phyloP scores from a whole-genome alignment of 2,888 invertebrate species.

The Tethea ocularis region DNA sequence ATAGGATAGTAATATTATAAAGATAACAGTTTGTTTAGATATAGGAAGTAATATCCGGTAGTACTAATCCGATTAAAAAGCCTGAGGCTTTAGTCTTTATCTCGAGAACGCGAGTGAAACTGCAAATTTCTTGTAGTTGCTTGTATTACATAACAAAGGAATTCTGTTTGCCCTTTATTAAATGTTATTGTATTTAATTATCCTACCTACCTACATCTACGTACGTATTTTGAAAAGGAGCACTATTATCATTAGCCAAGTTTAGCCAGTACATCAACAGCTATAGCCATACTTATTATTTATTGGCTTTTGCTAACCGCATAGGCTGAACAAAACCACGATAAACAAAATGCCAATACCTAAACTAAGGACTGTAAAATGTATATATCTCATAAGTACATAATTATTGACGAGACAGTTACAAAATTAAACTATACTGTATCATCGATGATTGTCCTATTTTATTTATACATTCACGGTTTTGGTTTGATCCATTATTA shows the following conservation, averaged over 20 bases:
- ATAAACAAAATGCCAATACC: slow-evolving; percentile 1
- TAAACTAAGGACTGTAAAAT: not conserved
- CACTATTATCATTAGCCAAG: not conserved
- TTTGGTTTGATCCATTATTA: not conserved
- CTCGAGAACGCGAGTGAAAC: too few species aligned
- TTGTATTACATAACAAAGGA: not conserved
- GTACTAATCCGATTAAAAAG: too few species aligned
- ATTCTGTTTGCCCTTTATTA: not conserved
- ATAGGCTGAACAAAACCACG: not conserved
- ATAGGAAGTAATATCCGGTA: too few species aligned
- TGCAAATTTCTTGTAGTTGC: too few species aligned
- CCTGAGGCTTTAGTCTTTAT: too few species aligned
- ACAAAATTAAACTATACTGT: not conserved
- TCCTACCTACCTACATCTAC: not conserved
- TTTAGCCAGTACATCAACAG: too few species aligned
- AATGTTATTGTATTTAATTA: not conserved
- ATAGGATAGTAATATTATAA: too few species aligned
- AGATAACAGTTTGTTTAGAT: too few species aligned
- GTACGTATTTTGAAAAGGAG: not conserved
- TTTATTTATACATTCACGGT: not conserved
- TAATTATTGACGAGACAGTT: not conserved
- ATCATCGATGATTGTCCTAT: not conserved
- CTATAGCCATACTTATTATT: not conserved
- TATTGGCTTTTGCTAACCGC: not conserved
- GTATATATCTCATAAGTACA: not conserved